These are phyloP conservation scores for Kuschelorhynchus macadamiae DNA, from an alignment of 2,888 invertebrate species.

Conservation along the genomic window DNA sequence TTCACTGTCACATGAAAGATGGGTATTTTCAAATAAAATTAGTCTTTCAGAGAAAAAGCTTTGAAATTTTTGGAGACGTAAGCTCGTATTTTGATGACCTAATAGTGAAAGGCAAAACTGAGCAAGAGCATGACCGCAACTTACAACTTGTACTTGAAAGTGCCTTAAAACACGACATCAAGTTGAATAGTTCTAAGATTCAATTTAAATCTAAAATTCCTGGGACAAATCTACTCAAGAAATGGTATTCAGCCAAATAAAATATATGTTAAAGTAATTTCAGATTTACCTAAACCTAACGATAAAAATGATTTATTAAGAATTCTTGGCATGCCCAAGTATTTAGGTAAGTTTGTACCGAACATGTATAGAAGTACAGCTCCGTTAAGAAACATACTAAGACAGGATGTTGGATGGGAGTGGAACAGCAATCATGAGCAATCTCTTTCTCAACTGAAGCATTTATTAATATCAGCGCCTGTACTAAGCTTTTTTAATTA, in stretches of 20 bases:
- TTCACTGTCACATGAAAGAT: slow-evolving; percentile 51
- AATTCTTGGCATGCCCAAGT: slow-evolving; percentile 54
- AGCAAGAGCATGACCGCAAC: slow-evolving; percentile 48
- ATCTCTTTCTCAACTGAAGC: slow-evolving; percentile 50
- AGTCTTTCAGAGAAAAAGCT: slow-evolving; percentile 41
- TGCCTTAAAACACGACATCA: slow-evolving; percentile 48
- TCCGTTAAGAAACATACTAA: slow-evolving; percentile 37
- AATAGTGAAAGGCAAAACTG: slow-evolving; percentile 42
- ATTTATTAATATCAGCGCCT: slow-evolving; percentile 53
- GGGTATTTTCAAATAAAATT: slow-evolving; percentile 13
- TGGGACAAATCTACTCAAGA: slow-evolving; percentile 48
- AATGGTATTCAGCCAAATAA: slow-evolving; percentile 43
- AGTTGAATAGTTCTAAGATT: slow-evolving; percentile 47
- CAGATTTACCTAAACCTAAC: slow-evolving; percentile 47
- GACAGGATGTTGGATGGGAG: slow-evolving; percentile 44
- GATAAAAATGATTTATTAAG: slow-evolving; percentile 50
- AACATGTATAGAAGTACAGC: slow-evolving; percentile 41
- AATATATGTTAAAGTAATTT: slow-evolving; percentile 51
- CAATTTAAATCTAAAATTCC: slow-evolving; percentile 48
- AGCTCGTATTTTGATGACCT: slow-evolving; percentile 51
- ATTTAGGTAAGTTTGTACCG: slow-evolving; percentile 52
- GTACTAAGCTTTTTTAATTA: slow-evolving; percentile 54
- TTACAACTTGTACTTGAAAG: slow-evolving; percentile 45
- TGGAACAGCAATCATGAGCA: slow-evolving; percentile 50
- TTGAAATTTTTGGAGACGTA: slow-evolving; percentile 52